Evolutionary conservation across 2,113 vertebrate species (phyloP).

Genomic region (Manacus vitellinus): DNA sequence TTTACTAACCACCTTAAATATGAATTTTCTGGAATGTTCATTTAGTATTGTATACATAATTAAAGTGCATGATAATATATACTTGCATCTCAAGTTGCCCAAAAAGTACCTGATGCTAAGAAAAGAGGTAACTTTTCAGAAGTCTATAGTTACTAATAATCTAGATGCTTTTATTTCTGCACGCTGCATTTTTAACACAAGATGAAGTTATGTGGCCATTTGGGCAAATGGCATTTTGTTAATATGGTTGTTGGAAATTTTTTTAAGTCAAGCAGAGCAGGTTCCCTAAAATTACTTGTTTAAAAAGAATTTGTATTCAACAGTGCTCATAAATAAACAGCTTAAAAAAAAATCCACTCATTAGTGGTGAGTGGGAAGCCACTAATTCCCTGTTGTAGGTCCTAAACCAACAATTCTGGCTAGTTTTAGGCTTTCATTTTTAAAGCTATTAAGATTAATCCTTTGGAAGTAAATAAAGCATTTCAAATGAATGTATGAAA

Average conservation of each 20-base stretch:
- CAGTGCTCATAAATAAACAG: conserved; percentile 46
- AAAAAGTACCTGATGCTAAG: neutral
- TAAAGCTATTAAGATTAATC: conserved; percentile 62
- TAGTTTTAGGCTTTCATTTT: conserved; percentile 61
- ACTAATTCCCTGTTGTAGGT: conserved; percentile 52
- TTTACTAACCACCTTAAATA: neutral
- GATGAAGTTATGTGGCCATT: neutral
- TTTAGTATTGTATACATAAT: neutral
- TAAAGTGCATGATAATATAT: neutral
- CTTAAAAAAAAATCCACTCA: conserved; percentile 52
- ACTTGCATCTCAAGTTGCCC: neutral
- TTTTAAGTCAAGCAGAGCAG: neutral
- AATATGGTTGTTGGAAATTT: neutral
- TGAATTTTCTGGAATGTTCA: neutral
- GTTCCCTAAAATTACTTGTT: conserved; percentile 35
- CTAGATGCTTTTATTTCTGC: neutral
- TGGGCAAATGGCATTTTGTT: neutral
- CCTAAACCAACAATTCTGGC: conserved; percentile 52
- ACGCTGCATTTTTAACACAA: neutral
- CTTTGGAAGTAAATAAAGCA: conserved; percentile 52
- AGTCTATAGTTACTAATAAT: neutral
- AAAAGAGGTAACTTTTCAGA: neutral
- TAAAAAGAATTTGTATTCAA: conserved; percentile 51
- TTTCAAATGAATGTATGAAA: conserved; percentile 40
- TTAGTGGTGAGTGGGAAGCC: conserved; percentile 60